Conservation (phyloP, 2,888 invertebrate genomes). For the Cenopis cana region DNA sequence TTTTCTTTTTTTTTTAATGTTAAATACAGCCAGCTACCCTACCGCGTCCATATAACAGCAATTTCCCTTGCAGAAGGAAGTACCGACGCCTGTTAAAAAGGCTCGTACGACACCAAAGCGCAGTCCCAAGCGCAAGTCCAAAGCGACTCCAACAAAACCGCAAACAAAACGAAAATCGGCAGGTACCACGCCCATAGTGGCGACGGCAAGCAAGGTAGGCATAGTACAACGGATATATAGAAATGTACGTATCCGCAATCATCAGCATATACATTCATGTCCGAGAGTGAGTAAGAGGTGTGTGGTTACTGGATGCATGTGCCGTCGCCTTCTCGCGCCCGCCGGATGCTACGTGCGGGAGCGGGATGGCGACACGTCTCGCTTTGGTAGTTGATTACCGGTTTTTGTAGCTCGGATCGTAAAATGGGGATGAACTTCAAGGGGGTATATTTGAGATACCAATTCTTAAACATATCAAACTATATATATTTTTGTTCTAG, state of each 20-base stretch:
- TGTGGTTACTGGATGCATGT: slow-evolving; percentile 47
- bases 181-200: slow-evolving; percentile 79
- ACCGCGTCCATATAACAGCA: slow-evolving; percentile 19
- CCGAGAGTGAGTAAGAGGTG: slow-evolving; percentile 57
- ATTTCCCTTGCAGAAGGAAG: slow-evolving; percentile 62
- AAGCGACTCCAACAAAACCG: slow-evolving; percentile 58
- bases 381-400: slow-evolving; percentile 15
- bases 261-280: slow-evolving; percentile 75
- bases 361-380: slow-evolving; percentile 55
- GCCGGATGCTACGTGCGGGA: slow-evolving; percentile 48
- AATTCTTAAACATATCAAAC: too few relatives aligned
- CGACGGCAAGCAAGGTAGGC: slow-evolving; percentile 84
- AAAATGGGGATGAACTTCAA: not conserved
- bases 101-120: slow-evolving; percentile 72
- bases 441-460: not conserved
- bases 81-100: slow-evolving; percentile 70
- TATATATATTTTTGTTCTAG: too few relatives aligned
- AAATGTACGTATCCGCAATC: slow-evolving; percentile 84
- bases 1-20: not conserved
- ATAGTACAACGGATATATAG: slow-evolving; percentile 86
- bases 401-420: slow-evolving; percentile 19
- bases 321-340: slow-evolving; percentile 55
- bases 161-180: slow-evolving; percentile 68
- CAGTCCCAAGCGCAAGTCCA: slow-evolving; percentile 71
- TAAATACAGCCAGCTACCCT: slow-evolving; percentile 19